Conservation (phyloP, 2,888 invertebrate genomes). For the Heteromyza rotundicornis region DNA sequence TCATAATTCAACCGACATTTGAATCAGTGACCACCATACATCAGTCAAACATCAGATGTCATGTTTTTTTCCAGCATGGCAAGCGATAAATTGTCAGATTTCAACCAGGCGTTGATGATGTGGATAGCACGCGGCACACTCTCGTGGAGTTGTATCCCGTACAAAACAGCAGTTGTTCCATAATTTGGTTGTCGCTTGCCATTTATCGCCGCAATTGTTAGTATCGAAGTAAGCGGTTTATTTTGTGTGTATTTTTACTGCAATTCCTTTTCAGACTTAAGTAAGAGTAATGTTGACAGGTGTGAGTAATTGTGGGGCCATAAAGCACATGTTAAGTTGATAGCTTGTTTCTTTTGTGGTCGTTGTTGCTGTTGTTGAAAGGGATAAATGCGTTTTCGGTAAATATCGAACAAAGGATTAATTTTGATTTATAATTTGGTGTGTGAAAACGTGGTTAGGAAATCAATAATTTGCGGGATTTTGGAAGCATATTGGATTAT, state of each 20-base stretch:
- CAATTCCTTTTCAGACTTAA: neutral
- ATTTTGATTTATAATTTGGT: too few species aligned
- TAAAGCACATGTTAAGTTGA: neutral
- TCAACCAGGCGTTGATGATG: too few species aligned
- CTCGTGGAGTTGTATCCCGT: neutral
- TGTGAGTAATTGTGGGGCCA: neutral
- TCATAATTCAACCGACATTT: neutral
- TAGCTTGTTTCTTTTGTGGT: neutral
- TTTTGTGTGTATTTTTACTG: neutral
- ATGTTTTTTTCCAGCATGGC: neutral
- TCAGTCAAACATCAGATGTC: neutral
- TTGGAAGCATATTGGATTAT: too few species aligned
- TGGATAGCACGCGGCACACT: too few species aligned
- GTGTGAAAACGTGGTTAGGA: too few species aligned
- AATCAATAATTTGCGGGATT: too few species aligned
- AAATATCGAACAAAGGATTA: too few species aligned
- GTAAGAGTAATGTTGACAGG: neutral
- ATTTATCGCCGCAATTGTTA: neutral
- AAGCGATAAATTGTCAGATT: neutral
- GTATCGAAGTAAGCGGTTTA: neutral
- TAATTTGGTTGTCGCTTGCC: neutral
- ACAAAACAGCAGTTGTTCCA: neutral
- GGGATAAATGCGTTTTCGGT: too few species aligned
- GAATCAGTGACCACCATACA: neutral
- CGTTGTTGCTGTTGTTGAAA: too few species aligned